These are phyloP conservation scores for Lepus americanus DNA, from an alignment of 2,113 vertebrate genomes.

Conservation along the genomic window DNA sequence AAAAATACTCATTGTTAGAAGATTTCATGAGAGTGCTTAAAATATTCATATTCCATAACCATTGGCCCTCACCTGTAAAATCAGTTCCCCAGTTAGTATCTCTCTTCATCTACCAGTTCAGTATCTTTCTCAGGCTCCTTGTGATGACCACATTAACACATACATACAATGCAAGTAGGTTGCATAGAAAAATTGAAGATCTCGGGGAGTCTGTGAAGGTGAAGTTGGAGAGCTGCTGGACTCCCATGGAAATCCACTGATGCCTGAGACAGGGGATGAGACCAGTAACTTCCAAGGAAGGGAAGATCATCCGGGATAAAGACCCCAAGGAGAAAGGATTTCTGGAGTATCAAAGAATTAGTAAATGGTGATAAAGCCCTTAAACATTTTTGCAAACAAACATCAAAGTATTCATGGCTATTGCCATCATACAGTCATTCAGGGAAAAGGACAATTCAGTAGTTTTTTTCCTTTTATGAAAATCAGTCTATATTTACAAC, in stretches of 20 bases:
- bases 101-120: not conserved
- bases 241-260: accelerated
- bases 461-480: slow-evolving; percentile 19
- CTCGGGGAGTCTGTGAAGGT: not conserved
- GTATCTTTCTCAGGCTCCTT: not conserved
- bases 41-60: not conserved
- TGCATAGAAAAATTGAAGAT: not conserved
- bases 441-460: not conserved
- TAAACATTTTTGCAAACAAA: not conserved
- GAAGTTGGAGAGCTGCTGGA: not conserved
- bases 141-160: not conserved
- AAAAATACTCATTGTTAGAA: not conserved
- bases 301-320: not conserved
- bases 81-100: not conserved
- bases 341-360: not conserved
- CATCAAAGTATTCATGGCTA: not conserved
- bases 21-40: not conserved
- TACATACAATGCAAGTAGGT: not conserved
- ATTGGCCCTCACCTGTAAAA: not conserved
- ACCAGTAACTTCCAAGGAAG: not conserved
- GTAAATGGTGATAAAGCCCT: not conserved
- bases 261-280: accelerated
- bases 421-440: not conserved
- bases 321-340: not conserved
- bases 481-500: not conserved